These are phyloP conservation scores for Yasuhikotakia modesta DNA, from an alignment of 2,797 vertebrate species.

Conservation along the genomic window DNA sequence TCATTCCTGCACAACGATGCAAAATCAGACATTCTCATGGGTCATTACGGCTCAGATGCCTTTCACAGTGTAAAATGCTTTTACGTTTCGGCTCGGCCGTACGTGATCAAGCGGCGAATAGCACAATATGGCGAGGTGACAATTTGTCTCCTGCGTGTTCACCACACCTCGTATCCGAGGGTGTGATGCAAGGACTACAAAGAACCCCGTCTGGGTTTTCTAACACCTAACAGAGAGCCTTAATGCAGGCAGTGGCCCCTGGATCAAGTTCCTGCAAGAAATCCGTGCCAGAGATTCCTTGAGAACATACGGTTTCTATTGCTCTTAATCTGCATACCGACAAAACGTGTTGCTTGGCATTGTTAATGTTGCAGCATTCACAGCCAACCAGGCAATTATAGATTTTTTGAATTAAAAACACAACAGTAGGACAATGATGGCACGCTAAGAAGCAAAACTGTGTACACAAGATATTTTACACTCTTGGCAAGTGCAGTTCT, in stretches of 20 bases:
- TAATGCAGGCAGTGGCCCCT: constrained; percentile 8
- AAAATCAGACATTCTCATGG: constrained; percentile 63
- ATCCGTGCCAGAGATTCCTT: constrained; percentile 30
- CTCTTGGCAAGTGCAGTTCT: not conserved
- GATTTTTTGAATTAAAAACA: not conserved
- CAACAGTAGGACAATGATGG: constrained; percentile 14
- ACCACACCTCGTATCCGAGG: not conserved
- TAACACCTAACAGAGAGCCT: constrained; percentile 42
- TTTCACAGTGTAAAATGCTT: constrained; percentile 55
- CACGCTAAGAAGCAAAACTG: not conserved
- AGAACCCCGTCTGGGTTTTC: constrained; percentile 39
- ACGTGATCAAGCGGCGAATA: constrained; percentile 46
- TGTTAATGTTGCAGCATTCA: not conserved
- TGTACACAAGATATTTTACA: not conserved
- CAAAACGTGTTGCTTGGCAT: not conserved
- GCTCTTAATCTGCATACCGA: constrained; percentile 36
- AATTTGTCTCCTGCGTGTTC: constrained; percentile 44
- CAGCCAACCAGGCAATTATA: not conserved
- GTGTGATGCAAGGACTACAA: constrained; percentile 10
- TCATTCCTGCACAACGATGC: constrained; percentile 48
- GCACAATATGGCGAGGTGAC: constrained; percentile 51
- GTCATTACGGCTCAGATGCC: constrained; percentile 52
- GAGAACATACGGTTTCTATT: constrained; percentile 33
- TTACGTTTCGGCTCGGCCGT: constrained; percentile 39
- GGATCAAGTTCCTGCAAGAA: constrained; percentile 50